These are phyloP conservation scores for Netelia fuscicornis DNA, from an alignment of 2,888 invertebrate genomes.

Conservation along the genomic window DNA sequence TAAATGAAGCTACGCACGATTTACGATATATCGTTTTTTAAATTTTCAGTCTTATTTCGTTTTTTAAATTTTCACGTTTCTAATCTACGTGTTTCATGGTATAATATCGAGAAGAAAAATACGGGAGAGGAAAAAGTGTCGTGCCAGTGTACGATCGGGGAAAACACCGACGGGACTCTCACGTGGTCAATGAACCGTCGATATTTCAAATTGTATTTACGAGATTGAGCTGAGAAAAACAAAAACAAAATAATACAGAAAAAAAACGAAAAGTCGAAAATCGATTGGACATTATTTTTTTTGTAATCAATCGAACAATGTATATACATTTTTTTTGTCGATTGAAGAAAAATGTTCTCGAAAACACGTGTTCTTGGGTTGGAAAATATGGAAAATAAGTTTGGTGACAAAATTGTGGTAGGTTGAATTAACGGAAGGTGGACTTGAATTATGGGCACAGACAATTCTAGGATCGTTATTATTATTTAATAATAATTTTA, in stretches of 20 bases:
- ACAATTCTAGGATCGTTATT: too few relatives aligned
- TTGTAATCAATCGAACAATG: background rate
- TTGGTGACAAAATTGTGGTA: too few relatives aligned
- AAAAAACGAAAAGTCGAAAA: background rate
- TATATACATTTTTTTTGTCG: background rate
- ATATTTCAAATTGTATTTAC: constrained; percentile 3
- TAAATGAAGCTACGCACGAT: constrained; percentile 70
- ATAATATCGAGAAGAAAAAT: constrained; percentile 18
- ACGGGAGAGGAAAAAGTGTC: constrained; percentile 22
- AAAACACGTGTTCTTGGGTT: too few relatives aligned
- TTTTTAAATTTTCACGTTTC: constrained; percentile 55
- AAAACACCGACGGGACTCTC: too few relatives aligned
- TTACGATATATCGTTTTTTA: constrained; percentile 70
- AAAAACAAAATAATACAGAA: background rate
- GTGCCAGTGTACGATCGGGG: constrained; percentile 6
- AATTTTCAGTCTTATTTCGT: constrained; percentile 67
- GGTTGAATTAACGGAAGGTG: too few relatives aligned
- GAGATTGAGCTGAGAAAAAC: background rate
- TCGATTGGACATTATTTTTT: too few relatives aligned
- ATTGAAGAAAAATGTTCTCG: background rate
- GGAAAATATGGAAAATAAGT: too few relatives aligned
- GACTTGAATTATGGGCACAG: too few relatives aligned
- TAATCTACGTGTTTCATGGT: background rate
- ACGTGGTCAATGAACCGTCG: constrained; percentile 10
- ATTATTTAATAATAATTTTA: too few relatives aligned